Conservation (phyloP, 1,140 invertebrate genomes). For the Lethocerus indicus region DNA sequence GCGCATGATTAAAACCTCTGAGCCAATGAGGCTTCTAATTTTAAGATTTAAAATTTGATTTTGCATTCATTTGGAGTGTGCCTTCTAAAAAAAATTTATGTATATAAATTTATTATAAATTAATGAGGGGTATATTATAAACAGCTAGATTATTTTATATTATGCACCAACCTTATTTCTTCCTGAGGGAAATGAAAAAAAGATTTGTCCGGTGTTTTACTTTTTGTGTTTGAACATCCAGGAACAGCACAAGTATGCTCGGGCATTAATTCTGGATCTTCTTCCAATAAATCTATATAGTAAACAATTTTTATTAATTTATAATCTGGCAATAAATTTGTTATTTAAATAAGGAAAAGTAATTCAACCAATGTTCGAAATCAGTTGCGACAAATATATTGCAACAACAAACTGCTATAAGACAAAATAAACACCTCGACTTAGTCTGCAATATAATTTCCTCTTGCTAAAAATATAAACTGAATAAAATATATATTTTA, state of each 20-base stretch:
- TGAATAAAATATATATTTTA: too few species aligned
- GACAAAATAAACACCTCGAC: too few species aligned
- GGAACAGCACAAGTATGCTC: constrained; percentile 16
- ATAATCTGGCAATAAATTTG: background rate
- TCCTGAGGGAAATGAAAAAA: constrained; percentile 18
- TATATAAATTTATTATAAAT: background rate
- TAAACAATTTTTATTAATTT: background rate
- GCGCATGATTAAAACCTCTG: too few species aligned
- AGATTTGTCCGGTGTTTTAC: constrained; percentile 14
- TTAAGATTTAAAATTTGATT: background rate
- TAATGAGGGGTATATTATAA: background rate
- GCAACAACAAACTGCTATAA: too few species aligned
- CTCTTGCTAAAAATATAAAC: too few species aligned
- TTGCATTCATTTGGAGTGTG: background rate
- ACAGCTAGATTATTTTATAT: background rate
- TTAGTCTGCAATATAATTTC: too few species aligned
- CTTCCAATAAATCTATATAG: background rate
- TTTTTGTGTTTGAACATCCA: constrained; percentile 16
- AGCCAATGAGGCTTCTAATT: too few species aligned
- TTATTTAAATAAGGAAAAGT: background rate
- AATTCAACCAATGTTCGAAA: background rate
- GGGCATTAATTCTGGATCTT: background rate
- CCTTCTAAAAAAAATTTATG: background rate
- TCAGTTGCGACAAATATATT: too few species aligned
- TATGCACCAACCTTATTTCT: constrained; percentile 12